Evolutionary conservation across 1,140 invertebrate species (phyloP).

Genomic region (Halesus radiatus): DNA sequence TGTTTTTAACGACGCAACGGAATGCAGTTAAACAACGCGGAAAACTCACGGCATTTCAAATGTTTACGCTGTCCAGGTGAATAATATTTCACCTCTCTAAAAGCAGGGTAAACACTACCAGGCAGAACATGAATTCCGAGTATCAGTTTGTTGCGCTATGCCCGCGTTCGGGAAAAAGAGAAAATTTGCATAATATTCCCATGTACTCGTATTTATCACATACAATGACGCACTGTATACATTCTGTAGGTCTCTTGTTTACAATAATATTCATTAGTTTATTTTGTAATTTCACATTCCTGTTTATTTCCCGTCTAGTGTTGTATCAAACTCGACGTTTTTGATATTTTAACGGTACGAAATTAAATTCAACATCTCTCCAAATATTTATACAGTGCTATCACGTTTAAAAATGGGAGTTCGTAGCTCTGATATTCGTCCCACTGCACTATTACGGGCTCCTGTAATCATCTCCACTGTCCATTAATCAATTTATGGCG

Average conservation of each 20-base stretch:
- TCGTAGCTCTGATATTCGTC: not conserved
- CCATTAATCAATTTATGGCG: conserved; percentile 8
- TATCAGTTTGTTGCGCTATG: no score
- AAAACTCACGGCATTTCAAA: no score
- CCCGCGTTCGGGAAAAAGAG: not conserved
- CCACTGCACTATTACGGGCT: not conserved
- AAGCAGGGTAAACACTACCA: no score
- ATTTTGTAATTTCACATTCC: not conserved
- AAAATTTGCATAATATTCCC: not conserved
- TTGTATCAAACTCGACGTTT: not conserved
- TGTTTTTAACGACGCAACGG: not conserved
- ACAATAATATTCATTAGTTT: not conserved
- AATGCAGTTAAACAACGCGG: not conserved
- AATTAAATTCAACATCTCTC: not conserved
- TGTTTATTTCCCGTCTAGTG: not conserved
- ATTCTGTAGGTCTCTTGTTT: not conserved
- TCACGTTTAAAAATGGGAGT: not conserved
- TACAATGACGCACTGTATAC: not conserved
- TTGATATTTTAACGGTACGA: not conserved
- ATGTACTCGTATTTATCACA: not conserved
- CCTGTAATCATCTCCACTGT: not conserved
- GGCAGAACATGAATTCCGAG: no score
- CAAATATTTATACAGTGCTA: conserved; percentile 15
- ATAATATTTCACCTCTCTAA: no score
- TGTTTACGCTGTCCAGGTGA: no score